Percentiles rank a stretch among this genome's conserved stretches.
These are phyloP conservation scores for Metacarcinus magister DNA, from an alignment of 2,888 invertebrate species.

Conservation along the genomic window DNA sequence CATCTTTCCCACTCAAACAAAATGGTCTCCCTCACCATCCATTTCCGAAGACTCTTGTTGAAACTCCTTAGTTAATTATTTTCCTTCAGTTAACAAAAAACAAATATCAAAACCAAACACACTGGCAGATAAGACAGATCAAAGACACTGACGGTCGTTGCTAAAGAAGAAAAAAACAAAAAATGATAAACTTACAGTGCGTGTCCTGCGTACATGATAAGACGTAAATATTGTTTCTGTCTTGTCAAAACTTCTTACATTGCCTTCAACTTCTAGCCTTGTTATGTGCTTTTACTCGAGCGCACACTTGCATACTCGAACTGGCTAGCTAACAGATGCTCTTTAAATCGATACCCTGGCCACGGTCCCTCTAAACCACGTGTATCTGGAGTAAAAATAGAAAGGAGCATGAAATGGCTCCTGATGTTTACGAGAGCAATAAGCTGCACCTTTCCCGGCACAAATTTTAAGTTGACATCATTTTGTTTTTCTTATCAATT, in stretches of 20 bases:
- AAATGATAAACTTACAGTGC: background rate
- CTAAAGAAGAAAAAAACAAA: background rate
- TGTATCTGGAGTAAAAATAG: background rate
- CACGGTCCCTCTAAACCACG: background rate
- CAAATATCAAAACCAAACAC: background rate
- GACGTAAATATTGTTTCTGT: background rate
- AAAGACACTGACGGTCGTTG: background rate
- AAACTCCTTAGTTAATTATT: background rate
- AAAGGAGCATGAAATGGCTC: background rate
- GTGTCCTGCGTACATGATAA: background rate
- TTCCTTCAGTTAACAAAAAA: background rate
- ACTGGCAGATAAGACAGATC: background rate
- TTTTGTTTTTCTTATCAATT: constrained; percentile 26
- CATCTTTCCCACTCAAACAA: background rate
- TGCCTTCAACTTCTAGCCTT: background rate
- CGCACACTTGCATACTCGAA: background rate
- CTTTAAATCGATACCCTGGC: background rate
- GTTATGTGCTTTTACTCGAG: background rate
- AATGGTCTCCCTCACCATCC: background rate
- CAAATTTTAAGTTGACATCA: constrained; percentile 13
- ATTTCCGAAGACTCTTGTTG: background rate
- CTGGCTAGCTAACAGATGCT: background rate
- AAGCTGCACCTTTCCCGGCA: background rate
- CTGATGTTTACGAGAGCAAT: background rate
- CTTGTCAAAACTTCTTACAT: background rate